Base-by-base conservation (phyloP, 2,113 vertebrate genomes). In the Erythrocebus patas region DNA sequence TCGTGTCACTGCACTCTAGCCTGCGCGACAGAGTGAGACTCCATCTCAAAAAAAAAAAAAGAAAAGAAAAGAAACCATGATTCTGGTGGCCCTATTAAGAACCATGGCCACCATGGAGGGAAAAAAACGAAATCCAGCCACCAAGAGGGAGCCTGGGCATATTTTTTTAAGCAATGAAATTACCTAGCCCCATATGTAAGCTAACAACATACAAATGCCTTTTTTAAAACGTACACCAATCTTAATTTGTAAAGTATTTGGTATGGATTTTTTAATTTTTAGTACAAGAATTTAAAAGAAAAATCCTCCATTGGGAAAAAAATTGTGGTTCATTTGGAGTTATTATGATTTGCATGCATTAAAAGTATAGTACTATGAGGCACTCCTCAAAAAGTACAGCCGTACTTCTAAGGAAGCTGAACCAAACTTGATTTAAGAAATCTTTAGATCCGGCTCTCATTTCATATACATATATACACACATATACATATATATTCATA, bases 171-270 rank as follows among this genome's bases (percentile, higher is more conserved):
- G 85, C 30, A 88, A 68, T 70, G 32, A 84, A 12, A 57, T 40
- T 64, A 75, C 43, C 68, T 79, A 72, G 55, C 43, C 43, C 48
- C 93, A 13, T 22, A 38, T 59, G 14, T 23, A 91, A 94, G n/a
- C 14, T 70, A 91, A 95, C 30, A 76, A 83, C 8, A 79, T 45
- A 59, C 25, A 84, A 68, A 52, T 80, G 17, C 9, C 52, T 88
- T 57, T 84, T 93, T n/a, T 73, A 85, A 92, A 89, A 70, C 2
- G 40, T 83, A 88, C 18, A 68, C 43, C 14, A 92, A 70, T 57
- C 83, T 95, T 93, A 43, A 83, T 79, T 91, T 91, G 72, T 45
- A 93, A 87, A 86, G 22, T 92, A 97, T 88, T 94, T 96, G 70
- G 38, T 52, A 91, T 30, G 20, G 38, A n/a, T 80, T 75, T 89